phyloP scores from a whole-genome alignment of 2,113 vertebrate species.

The Smithornis capensis region DNA sequence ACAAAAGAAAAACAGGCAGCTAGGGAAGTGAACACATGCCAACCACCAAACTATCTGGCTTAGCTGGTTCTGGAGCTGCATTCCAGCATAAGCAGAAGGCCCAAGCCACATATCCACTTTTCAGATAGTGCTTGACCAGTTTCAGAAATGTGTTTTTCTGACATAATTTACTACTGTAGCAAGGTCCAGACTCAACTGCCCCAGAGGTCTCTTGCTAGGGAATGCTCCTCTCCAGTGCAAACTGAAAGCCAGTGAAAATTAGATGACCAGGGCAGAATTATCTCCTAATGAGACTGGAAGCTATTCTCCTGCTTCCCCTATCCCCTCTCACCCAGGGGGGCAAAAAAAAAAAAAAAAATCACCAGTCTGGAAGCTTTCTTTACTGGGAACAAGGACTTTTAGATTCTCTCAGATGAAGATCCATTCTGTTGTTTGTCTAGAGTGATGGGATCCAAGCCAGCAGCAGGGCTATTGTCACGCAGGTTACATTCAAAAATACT shows the following conservation, averaged over 20 bases:
- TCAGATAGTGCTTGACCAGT: neutral
- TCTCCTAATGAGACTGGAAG: neutral
- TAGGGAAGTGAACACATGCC: neutral
- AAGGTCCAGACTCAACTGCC: neutral
- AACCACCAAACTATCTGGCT: neutral
- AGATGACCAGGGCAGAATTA: neutral
- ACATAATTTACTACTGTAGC: neutral
- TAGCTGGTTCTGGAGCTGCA: constrained; percentile 11
- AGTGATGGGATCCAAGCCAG: neutral
- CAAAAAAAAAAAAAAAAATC: neutral
- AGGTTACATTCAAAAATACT: neutral
- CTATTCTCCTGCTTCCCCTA: neutral
- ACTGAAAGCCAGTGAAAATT: neutral
- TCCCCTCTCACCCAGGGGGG: too few species aligned
- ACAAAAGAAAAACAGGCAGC: neutral
- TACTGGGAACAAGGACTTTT: neutral
- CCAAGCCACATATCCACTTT: neutral
- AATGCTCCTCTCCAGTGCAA: neutral
- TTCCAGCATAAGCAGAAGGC: constrained; percentile 19
- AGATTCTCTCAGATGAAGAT: neutral
- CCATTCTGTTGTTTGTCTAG: neutral
- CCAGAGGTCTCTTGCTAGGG: neutral
- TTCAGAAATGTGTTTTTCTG: neutral
- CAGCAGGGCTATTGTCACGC: neutral
- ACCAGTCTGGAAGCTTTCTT: neutral